A percentile compares a stretch with the other conserved stretches of the same genome.
Evolutionary conservation across 2,113 vertebrate species (phyloP).

Genomic region (Tichodroma muraria): DNA sequence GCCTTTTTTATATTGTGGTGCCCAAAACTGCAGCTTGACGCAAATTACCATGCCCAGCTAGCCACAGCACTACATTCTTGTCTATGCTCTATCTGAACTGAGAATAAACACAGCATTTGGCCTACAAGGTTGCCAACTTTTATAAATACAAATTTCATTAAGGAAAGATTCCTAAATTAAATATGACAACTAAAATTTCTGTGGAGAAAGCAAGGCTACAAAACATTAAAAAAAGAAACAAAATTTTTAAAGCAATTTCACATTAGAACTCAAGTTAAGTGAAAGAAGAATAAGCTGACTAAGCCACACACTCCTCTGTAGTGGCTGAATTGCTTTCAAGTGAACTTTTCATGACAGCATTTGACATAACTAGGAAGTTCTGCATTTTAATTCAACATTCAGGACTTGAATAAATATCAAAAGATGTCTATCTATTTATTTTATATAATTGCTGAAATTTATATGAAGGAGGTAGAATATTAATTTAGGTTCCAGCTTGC

Average conservation of each 20-base stretch:
- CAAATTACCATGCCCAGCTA: not conserved
- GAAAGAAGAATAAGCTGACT: constrained; percentile 1
- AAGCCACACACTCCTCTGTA: not conserved
- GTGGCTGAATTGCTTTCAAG: not conserved
- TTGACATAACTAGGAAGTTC: constrained; percentile 1
- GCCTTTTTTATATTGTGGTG: not conserved
- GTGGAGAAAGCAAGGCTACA: not conserved
- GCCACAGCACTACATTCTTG: not conserved
- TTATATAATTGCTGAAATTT: not conserved
- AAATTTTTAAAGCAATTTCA: not conserved
- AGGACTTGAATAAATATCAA: not conserved
- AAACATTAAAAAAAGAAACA: not conserved
- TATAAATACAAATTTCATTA: not conserved
- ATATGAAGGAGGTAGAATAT: not conserved
- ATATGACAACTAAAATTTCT: not conserved
- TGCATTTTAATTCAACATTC: not conserved
- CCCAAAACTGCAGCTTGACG: not conserved
- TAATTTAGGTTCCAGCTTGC: not conserved
- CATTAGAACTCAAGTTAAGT: not conserved
- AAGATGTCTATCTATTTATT: not conserved
- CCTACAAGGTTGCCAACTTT: not conserved
- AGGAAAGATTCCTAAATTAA: not conserved
- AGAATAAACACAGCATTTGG: not conserved
- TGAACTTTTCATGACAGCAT: not conserved
- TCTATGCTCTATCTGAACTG: not conserved